Conservation (phyloP, 2,113 vertebrate species). For the Terrapene triunguis region DNA sequence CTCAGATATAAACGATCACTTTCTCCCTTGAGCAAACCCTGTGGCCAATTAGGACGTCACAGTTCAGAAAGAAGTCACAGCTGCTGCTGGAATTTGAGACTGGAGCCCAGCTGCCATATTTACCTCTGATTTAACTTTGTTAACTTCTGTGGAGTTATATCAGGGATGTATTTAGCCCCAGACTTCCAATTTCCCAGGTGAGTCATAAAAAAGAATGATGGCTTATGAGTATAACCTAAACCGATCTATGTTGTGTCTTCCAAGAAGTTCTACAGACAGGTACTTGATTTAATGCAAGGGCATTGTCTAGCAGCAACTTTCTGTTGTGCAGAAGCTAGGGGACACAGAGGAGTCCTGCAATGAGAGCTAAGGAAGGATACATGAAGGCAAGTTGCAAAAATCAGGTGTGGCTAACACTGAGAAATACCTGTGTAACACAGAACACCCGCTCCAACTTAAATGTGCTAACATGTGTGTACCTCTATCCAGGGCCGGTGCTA, state of each 20-base stretch:
- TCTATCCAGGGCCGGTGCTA: background rate
- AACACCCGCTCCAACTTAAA: background rate
- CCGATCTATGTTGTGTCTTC: accelerated
- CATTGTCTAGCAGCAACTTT: accelerated
- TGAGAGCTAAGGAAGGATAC: accelerated
- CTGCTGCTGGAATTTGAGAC: background rate
- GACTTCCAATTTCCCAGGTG: background rate
- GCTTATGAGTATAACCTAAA: background rate
- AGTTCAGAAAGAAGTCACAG: background rate
- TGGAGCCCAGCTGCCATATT: background rate
- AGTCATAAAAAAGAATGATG: background rate
- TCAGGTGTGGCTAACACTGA: accelerated
- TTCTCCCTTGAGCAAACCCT: accelerated
- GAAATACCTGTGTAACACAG: background rate
- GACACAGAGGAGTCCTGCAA: background rate
- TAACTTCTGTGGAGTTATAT: background rate
- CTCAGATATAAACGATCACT: constrained; percentile 19
- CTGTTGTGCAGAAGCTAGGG: background rate
- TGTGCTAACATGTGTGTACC: accelerated
- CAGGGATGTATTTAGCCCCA: background rate
- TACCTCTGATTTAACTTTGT: accelerated
- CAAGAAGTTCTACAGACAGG: background rate
- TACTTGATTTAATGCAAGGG: accelerated
- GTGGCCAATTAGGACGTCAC: background rate
- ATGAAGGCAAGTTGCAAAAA: background rate